These are phyloP conservation scores for Coregonus sp. DNA, from an alignment of 2,797 vertebrate genomes.

Conservation along the genomic window DNA sequence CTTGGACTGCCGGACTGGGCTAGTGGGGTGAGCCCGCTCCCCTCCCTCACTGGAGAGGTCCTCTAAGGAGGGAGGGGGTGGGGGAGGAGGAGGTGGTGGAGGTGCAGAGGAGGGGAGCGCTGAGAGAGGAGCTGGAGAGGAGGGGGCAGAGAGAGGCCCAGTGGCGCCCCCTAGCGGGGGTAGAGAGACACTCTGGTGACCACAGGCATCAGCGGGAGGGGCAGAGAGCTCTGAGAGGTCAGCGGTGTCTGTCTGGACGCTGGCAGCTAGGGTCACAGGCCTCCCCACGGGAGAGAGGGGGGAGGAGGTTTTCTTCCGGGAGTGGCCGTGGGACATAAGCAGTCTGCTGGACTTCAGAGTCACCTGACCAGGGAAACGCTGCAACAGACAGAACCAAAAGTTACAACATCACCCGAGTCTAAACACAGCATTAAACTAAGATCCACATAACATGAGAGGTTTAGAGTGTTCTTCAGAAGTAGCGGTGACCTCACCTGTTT, in stretches of 20 bases:
- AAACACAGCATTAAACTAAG: not conserved
- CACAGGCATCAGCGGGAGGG: slow-evolving; percentile 50
- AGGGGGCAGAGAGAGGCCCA: slow-evolving; percentile 53
- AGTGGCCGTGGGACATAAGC: slow-evolving; percentile 75
- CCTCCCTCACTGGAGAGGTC: slow-evolving; percentile 58
- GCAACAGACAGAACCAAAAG: slow-evolving; percentile 16
- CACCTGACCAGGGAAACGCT: slow-evolving; percentile 94
- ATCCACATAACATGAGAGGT: not conserved
- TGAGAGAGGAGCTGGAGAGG: slow-evolving; percentile 51
- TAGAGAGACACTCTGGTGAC: slow-evolving; percentile 75
- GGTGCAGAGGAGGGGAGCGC: slow-evolving; percentile 57
- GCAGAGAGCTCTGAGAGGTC: slow-evolving; percentile 63
- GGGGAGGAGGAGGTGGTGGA: slow-evolving; percentile 70
- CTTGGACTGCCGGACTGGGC: slow-evolving; percentile 55
- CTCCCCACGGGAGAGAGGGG: slow-evolving; percentile 29
- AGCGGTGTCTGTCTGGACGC: slow-evolving; percentile 71
- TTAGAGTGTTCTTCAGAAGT: not conserved
- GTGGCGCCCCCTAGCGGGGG: slow-evolving; percentile 62
- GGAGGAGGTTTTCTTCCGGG: slow-evolving; percentile 71
- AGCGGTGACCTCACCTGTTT: slow-evolving; percentile 83
- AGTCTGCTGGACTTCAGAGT: slow-evolving; percentile 90
- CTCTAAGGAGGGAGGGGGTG: slow-evolving; percentile 75
- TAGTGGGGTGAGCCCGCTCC: slow-evolving; percentile 39
- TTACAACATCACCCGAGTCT: not conserved
- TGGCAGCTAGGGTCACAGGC: slow-evolving; percentile 70